Base-by-base conservation (phyloP, 1,140 invertebrate species). In the Chlorops oryzae region DNA sequence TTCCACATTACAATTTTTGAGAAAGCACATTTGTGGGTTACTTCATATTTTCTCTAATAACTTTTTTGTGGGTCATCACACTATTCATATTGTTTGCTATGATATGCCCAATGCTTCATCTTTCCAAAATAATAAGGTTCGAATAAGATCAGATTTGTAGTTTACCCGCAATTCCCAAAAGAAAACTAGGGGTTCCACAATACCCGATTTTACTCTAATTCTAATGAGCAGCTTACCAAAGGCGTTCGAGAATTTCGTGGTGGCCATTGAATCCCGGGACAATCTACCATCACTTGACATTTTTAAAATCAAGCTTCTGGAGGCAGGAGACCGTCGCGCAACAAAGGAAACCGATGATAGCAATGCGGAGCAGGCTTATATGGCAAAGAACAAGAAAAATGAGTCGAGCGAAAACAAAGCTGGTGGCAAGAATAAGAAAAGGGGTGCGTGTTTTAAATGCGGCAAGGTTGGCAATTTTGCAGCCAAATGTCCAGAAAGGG, bases 221-320 rank as follows among this genome's bases (percentile, higher is more conserved):
- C n/a, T n/a, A n/a, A n/a, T n/a, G n/a, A n/a, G n/a, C 0, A 49
- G 44, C 17, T 39, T 52, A 2, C 40, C 45, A 12, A 39, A 40
- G 13, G 7, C 24, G 2, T 56, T 20, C 22, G 54, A 52, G 24
- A 56, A 52, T 28, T 52, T 56, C 9, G 50, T 56, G 1, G 46
- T 56, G 2, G 54, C 49, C 9, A 22, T 56, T 9, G 54, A 56
- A 45, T 35, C 45, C 7, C 7, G 54, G 4, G 54, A 56, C 20
- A 25, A 44, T 5, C 27, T 54, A 13, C 47, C 52, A 12, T 27
- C 7, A 15, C 25, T 51, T 2, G 48, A 17, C 18, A 28, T 25
- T 4, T 34, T 55, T 15, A 52, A 48, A 21, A 40, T 40, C 4
- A 50, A 52, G 24, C 24, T 52, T 20, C 18, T 39, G 13, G 54